Evolutionary conservation across 2,113 vertebrate species (phyloP), one percentile per base, ranked within the genome.

Genomic region (Hydrochoerus hydrochaeris): DNA sequence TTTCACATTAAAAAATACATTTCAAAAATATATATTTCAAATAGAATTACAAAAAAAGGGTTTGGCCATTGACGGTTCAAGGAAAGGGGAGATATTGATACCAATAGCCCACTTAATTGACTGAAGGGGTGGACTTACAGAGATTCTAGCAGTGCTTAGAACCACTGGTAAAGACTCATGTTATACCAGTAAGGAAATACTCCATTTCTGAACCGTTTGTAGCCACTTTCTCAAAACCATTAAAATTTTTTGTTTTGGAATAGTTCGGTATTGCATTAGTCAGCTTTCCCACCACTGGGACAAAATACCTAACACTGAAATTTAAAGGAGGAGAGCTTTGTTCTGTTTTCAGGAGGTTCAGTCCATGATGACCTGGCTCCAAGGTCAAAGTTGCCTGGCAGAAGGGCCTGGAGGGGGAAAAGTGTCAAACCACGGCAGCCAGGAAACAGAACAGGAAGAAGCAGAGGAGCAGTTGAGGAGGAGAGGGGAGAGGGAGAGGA

Each of bases 131-230:
- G n/a, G 26, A 85, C 26, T 46, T 96, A 54, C 1, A 87, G 49
- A 60, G n/a, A 62, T 13, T 67, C n/a, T 41, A 95, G 16, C 82
- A 91, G 92, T 90, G 84, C 11, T 38, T 49, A 30, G 46, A 14
- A 82, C 44, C 46, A 63, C 41, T 94, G 30, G 38, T 22, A 84
- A 83, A 80, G 52, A 80, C 28, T 78, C 28, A 86, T 77, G 52
- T 32, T 46, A 32, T 57, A 46, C 20, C 30, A 85, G 9, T 13
- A 73, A 10, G 44, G 67, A 93, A 63, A 35, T 57, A 92, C 54
- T 10, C 58, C 41, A 44, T 91, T 96, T 88, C 30, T 88, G 89
- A 92, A 96, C 57, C 32, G 88, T 26, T 94, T 12, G 83, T 88
- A 91, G 28, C 20, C 73, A 94, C 52, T 65, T 94, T 90, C 54